Conservation (phyloP, 2,797 vertebrate genomes). For the Phrynocephalus vlangalii region DNA sequence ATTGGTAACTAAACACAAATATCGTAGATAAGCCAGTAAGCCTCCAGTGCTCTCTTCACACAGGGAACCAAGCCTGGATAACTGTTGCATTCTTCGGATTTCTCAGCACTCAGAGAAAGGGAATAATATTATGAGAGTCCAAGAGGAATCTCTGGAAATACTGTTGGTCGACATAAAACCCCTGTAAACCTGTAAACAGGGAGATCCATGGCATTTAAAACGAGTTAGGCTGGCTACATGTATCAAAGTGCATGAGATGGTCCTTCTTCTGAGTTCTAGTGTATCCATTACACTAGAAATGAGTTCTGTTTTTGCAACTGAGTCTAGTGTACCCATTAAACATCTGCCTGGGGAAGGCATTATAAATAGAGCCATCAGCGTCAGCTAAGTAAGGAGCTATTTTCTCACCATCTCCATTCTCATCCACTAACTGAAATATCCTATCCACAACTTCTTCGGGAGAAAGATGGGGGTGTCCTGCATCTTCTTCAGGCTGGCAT, state of each 20-base stretch:
- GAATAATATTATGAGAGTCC: no score
- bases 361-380: background rate
- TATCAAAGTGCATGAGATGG: background rate
- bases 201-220: background rate
- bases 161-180: background rate
- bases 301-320: no score
- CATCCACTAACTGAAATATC: slow-evolving; percentile 96
- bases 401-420: slow-evolving; percentile 92
- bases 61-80: background rate
- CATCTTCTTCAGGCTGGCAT: slow-evolving; percentile 82
- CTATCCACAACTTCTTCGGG: slow-evolving; percentile 96
- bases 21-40: background rate
- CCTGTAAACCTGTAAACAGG: background rate
- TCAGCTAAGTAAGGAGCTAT: background rate
- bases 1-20: background rate
- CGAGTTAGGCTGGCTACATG: background rate
- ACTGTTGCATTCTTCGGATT: background rate
- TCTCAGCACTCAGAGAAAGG: background rate
- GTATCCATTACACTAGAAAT: background rate
- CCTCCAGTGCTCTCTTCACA: background rate
- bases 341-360: background rate
- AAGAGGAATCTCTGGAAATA: background rate
- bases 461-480: slow-evolving; percentile 84
- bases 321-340: background rate
- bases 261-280: fast-evolving